These are phyloP conservation scores for Junonia oenone DNA, from an alignment of 2,888 invertebrate species.

Conservation along the genomic window DNA sequence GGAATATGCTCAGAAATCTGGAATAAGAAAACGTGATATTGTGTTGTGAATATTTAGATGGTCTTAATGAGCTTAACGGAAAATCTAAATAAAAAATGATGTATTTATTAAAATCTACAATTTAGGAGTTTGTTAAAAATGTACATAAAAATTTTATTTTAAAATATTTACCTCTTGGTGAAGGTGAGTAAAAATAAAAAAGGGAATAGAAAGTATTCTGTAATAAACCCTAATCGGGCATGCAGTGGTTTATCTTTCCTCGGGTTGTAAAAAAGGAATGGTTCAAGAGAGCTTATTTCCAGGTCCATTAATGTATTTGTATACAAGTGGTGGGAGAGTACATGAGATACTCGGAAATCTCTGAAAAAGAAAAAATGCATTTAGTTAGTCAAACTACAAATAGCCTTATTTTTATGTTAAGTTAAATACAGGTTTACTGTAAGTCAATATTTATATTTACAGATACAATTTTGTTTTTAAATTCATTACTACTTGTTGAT, in stretches of 20 bases:
- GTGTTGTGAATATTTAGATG: background rate
- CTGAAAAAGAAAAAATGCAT: slow-evolving; percentile 50
- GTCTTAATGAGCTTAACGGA: too few relatives aligned
- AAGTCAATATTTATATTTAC: too few relatives aligned
- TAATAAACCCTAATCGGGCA: slow-evolving; percentile 70
- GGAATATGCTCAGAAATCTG: slow-evolving; percentile 48
- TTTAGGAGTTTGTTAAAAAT: too few relatives aligned
- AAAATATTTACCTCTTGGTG: slow-evolving; percentile 49
- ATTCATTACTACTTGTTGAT: too few relatives aligned
- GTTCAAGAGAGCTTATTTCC: slow-evolving; percentile 84
- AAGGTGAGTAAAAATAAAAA: slow-evolving; percentile 53
- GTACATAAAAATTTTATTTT: too few relatives aligned
- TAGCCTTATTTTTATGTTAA: too few relatives aligned
- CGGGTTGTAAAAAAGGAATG: slow-evolving; percentile 83
- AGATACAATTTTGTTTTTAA: too few relatives aligned
- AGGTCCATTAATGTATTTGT: slow-evolving; percentile 88
- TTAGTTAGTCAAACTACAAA: background rate
- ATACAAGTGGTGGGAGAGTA: slow-evolving; percentile 87
- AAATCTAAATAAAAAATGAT: too few relatives aligned
- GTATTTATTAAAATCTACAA: too few relatives aligned
- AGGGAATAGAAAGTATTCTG: slow-evolving; percentile 64
- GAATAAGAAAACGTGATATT: slow-evolving; percentile 24
- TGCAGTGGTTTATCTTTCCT: slow-evolving; percentile 71
- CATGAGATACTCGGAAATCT: slow-evolving; percentile 88
- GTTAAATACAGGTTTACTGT: too few relatives aligned